phyloP scores from a whole-genome alignment of 2,797 vertebrate species.

The Xerus rutilus region DNA sequence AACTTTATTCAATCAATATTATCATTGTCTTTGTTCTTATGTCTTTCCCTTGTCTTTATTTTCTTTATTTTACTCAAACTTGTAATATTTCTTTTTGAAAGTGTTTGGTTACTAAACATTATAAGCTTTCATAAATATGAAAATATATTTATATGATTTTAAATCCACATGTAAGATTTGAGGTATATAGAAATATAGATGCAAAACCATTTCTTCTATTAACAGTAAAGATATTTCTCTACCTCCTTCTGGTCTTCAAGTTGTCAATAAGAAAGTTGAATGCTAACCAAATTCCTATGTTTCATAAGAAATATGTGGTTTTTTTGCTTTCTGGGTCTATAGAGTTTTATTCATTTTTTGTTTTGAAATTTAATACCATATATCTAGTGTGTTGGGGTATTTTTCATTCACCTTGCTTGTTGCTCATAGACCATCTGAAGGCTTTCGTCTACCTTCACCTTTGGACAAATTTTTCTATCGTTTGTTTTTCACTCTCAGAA shows the following conservation, averaged over 20 bases:
- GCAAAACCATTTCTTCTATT: slow-evolving; percentile 1
- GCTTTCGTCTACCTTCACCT: not conserved
- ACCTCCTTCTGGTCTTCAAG: not conserved
- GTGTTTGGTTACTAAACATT: not conserved
- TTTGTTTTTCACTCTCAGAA: not conserved
- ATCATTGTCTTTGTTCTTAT: not conserved
- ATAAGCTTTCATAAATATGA: not conserved
- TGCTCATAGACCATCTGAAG: not conserved
- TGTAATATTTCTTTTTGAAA: slow-evolving; percentile 16
- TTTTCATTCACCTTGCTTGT: not conserved
- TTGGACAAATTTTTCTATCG: not conserved
- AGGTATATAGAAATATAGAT: not conserved
- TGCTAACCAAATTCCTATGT: not conserved
- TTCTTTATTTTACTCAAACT: slow-evolving; percentile 14
- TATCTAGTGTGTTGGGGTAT: not conserved
- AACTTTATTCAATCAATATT: not conserved
- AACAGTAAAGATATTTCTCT: not conserved
- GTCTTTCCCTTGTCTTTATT: not conserved
- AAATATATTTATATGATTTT: slow-evolving; percentile 12
- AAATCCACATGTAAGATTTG: not conserved
- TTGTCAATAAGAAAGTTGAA: not conserved
- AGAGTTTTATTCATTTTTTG: not conserved
- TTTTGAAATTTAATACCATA: slow-evolving; percentile 21
- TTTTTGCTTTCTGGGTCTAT: not conserved
- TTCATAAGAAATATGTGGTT: not conserved